Evolutionary conservation across 2,113 vertebrate genomes (phyloP), one percentile per base, ranked within the genome.

Genomic region (Rhinolophus ferrumequinum): DNA sequence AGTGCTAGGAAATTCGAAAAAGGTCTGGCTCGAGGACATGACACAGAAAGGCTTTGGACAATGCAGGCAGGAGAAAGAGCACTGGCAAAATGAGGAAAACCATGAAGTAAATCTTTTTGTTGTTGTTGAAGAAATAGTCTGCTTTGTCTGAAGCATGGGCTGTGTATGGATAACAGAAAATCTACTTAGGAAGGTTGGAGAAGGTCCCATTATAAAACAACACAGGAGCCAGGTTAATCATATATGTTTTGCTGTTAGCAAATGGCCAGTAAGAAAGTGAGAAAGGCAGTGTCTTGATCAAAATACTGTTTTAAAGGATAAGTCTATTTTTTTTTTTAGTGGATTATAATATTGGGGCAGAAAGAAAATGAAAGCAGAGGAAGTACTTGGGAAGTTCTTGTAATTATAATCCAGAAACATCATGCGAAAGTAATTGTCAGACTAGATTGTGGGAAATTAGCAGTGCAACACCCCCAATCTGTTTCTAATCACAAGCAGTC

Each of bases 401-500:
- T 72, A 18, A 62, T 38, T 73, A 13, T 54, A 38, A 52, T 66
- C 4, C 24, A 13, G 11, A 70, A 70, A 11, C 41, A n/a, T 16
- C 19, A 4, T 47, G 16, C 47, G n/a, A 28, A 41, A 58, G 1
- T 22, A 62, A 56, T 24, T 38, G 12, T 8, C 9, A 15, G 24
- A 28, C 62, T 38, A 62, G 47, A 28, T 2, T 15, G 16, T 83
- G 5, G 22, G 4, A 60, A 72, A 28, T 6, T 5, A 88, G 6
- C 3, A 0, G 3, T 24, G 11, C 33, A 13, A 16, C 15, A 16
- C 5, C 16, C 50, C 14, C 3, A 11, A 66, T 3, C 8, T 19
- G 41, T 5, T 16, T 15, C 44, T 10, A 7, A 3, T 30, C 1
- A 56, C 38, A 3, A 19, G 11, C 1, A 28, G 60, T 11, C 18